Conservation (phyloP, 2,888 invertebrate genomes). For the Drosophila ustulata region DNA sequence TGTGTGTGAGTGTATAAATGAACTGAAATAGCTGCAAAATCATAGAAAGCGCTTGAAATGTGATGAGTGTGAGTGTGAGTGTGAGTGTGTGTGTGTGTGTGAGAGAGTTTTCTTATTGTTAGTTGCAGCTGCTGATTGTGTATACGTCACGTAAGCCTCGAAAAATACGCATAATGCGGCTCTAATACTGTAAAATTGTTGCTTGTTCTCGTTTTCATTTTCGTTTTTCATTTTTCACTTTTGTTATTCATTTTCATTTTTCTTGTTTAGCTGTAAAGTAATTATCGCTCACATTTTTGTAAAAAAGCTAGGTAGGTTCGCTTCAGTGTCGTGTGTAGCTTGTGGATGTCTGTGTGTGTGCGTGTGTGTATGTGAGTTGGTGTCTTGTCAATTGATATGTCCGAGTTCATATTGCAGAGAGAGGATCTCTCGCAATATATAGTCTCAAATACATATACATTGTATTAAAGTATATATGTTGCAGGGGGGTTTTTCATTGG, state of each 20-base stretch:
- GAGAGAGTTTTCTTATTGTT: slow-evolving; percentile 51
- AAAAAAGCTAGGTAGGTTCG: slow-evolving; percentile 81
- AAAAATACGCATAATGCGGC: slow-evolving; percentile 78
- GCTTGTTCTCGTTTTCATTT: slow-evolving; percentile 45
- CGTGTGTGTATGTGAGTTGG: slow-evolving; percentile 41
- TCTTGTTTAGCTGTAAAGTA: slow-evolving; percentile 65
- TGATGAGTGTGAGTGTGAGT: neutral
- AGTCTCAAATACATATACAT: slow-evolving; percentile 80
- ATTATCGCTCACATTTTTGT: slow-evolving; percentile 72
- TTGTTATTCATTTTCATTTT: slow-evolving; percentile 33
- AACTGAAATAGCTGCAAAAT: slow-evolving; percentile 48
- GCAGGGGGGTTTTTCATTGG: slow-evolving; percentile 9
- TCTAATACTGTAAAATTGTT: slow-evolving; percentile 80
- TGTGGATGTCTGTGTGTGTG: slow-evolving; percentile 18
- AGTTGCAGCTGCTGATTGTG: slow-evolving; percentile 72
- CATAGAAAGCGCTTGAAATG: slow-evolving; percentile 47
- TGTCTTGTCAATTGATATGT: slow-evolving; percentile 78
- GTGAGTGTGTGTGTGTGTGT: slow-evolving; percentile 18
- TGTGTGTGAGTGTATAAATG: slow-evolving; percentile 35
- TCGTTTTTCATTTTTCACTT: slow-evolving; percentile 21
- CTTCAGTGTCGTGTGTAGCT: slow-evolving; percentile 62
- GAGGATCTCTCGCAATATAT: slow-evolving; percentile 63
- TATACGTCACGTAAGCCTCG: slow-evolving; percentile 78
- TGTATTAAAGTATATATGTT: slow-evolving; percentile 68
- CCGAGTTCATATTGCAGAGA: slow-evolving; percentile 73